A percentile compares a stretch with the other conserved stretches of the same genome.
These are phyloP conservation scores for Ceryle rudis DNA, from an alignment of 2,797 vertebrate species.

Conservation along the genomic window DNA sequence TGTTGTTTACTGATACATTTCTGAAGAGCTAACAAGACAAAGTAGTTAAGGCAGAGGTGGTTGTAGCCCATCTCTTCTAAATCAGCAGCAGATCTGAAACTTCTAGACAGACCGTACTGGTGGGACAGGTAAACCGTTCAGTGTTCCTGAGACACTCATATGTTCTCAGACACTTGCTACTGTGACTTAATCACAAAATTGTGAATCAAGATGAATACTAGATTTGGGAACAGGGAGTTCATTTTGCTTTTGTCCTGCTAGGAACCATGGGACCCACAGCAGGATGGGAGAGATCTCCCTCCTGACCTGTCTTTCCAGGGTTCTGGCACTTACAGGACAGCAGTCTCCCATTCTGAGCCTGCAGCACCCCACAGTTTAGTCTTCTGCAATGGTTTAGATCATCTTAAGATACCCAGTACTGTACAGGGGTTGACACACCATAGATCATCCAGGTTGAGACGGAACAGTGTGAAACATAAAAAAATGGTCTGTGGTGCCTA, in stretches of 20 bases:
- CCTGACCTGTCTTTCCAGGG: not conserved
- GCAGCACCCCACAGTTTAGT: not conserved
- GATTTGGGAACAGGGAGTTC: not conserved
- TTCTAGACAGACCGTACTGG: not conserved
- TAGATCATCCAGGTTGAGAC: not conserved
- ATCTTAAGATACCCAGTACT: not conserved
- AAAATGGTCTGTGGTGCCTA: not conserved
- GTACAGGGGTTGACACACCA: rapidly evolving
- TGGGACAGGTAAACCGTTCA: not conserved
- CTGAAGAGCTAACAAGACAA: not conserved
- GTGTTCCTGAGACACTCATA: not conserved
- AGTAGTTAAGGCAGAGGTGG: not conserved
- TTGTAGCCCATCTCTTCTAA: not conserved
- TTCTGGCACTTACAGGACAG: not conserved
- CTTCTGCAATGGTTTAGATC: not conserved
- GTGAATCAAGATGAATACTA: not conserved
- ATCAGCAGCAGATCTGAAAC: not conserved
- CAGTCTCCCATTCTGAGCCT: not conserved
- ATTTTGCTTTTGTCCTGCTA: not conserved
- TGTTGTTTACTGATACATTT: not conserved
- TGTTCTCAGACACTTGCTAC: not conserved
- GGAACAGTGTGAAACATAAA: rapidly evolving
- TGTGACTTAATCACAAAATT: not conserved
- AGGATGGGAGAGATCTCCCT: not conserved
- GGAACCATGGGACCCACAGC: not conserved